A percentile compares a stretch with the other conserved stretches of the same genome.
Conservation (phyloP, 2,113 vertebrate genomes). For the Centropus bengalensis region DNA sequence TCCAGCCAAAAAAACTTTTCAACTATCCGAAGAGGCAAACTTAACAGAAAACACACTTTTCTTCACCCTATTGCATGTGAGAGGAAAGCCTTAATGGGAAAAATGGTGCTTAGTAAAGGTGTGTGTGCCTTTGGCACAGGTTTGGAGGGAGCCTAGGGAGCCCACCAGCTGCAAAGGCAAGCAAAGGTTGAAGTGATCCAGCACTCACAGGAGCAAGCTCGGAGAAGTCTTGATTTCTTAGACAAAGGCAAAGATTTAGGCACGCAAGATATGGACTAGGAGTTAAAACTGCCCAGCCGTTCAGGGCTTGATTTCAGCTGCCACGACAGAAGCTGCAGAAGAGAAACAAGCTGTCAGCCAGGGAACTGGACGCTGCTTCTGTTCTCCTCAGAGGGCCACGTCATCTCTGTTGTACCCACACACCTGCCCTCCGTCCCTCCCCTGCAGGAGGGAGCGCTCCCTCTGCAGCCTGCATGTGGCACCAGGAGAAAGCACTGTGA, state of each 20-base stretch:
- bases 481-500: background rate
- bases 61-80: background rate
- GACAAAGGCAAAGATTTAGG: background rate
- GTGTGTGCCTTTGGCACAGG: background rate
- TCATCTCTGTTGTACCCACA: background rate
- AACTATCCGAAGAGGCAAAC: background rate
- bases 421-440: background rate
- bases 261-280: background rate
- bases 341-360: background rate
- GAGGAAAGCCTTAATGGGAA: background rate
- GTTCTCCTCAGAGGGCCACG: background rate
- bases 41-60: background rate
- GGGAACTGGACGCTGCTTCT: background rate
- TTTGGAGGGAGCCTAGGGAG: background rate
- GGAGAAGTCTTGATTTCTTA: background rate
- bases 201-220: background rate
- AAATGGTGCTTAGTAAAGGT: background rate
- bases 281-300: background rate
- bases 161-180: background rate
- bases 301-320: background rate
- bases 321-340: background rate
- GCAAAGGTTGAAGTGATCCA: background rate
- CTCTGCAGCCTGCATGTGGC: background rate
- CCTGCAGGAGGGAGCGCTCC: background rate
- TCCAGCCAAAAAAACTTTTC: background rate